Evolutionary conservation across 2,113 vertebrate species (phyloP).

Genomic region (Gnathonemus longibarbis): DNA sequence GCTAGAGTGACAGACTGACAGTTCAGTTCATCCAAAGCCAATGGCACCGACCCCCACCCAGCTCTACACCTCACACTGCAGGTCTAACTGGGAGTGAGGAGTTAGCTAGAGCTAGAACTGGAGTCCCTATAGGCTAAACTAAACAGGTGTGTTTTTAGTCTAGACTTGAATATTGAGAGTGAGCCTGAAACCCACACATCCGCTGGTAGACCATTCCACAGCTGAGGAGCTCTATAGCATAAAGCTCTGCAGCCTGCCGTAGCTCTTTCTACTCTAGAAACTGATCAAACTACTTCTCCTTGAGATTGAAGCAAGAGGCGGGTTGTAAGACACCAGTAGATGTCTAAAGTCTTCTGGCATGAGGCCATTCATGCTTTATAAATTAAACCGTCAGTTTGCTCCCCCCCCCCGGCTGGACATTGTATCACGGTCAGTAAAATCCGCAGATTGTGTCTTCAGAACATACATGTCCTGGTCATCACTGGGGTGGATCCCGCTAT

Average conservation of each 20-base stretch:
- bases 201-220: background rate
- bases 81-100: too few species aligned
- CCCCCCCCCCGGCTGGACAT: background rate
- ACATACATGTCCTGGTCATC: background rate
- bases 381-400: background rate
- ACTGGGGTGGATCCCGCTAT: background rate
- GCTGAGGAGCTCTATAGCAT: background rate
- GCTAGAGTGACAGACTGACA: too few species aligned
- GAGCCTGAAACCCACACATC: too few species aligned
- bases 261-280: background rate
- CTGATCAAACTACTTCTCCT: background rate
- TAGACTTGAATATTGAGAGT: too few species aligned
- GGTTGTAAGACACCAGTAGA: background rate
- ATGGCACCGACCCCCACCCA: too few species aligned
- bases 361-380: background rate
- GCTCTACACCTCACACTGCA: too few species aligned
- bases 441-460: background rate
- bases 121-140: too few species aligned
- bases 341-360: background rate
- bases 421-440: background rate
- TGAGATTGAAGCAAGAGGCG: background rate
- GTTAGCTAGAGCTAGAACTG: too few species aligned
- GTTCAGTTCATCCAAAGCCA: too few species aligned
- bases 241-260: background rate
- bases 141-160: too few species aligned